These are phyloP conservation scores for Dipus sagitta DNA, from an alignment of 2,797 vertebrate species.

Conservation along the genomic window DNA sequence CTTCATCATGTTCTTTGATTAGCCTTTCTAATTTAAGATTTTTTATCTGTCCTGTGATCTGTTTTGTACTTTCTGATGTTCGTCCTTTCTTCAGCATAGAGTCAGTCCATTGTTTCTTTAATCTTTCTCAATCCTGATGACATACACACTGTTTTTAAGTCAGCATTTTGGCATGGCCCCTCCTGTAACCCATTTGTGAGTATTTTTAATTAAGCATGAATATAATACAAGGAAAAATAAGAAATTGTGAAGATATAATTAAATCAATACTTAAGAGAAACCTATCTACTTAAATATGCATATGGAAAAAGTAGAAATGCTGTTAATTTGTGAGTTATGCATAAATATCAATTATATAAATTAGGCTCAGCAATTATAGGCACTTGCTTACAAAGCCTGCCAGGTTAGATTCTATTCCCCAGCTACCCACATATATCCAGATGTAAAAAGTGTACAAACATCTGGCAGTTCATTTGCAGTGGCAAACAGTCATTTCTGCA, in stretches of 20 bases:
- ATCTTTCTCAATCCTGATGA: no score
- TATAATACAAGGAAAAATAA: neutral
- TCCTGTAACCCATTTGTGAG: neutral
- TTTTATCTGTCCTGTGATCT: no score
- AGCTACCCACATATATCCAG: neutral
- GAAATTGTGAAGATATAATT: neutral
- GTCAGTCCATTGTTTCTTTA: no score
- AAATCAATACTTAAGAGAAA: neutral
- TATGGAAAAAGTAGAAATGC: neutral
- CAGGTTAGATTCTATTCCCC: no score
- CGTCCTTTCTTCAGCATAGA: no score
- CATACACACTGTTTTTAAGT: neutral
- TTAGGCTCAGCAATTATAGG: no score
- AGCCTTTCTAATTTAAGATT: no score
- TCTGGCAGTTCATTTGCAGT: no score
- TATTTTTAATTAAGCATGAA: slow-evolving; percentile 14
- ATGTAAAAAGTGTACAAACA: neutral
- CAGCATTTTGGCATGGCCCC: neutral
- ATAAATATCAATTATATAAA: neutral
- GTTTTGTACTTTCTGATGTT: no score
- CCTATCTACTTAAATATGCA: neutral
- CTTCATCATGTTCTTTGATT: no score
- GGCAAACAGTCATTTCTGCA: no score
- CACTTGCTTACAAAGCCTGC: no score
- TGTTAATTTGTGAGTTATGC: neutral